These are phyloP conservation scores for Ondatra zibethicus DNA, from an alignment of 2,113 vertebrate species.

Conservation along the genomic window DNA sequence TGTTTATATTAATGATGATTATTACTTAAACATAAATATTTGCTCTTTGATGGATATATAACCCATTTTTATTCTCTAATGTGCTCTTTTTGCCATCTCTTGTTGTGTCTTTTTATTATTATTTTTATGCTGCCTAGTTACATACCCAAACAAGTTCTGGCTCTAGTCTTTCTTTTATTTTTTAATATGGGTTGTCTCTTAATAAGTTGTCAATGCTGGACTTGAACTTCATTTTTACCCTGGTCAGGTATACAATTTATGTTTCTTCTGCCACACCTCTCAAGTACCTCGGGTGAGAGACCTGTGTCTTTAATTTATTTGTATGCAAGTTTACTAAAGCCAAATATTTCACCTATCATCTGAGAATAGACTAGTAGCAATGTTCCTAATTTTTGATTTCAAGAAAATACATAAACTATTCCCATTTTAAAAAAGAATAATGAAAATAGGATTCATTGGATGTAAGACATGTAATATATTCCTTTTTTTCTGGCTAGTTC, in stretches of 20 bases:
- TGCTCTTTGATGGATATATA: not conserved
- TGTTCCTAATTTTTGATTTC: not conserved
- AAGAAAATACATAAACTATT: not conserved
- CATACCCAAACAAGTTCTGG: too few relatives aligned
- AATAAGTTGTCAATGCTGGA: not conserved
- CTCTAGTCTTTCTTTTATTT: not conserved
- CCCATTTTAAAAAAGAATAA: not conserved
- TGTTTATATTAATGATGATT: not conserved
- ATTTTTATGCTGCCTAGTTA: not conserved
- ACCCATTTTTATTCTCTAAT: not conserved
- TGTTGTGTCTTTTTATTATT: not conserved
- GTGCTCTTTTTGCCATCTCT: not conserved
- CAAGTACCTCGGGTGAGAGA: accelerated
- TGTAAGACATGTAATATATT: not conserved
- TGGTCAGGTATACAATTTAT: not conserved
- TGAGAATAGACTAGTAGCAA: not conserved
- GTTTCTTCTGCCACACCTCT: not conserved
- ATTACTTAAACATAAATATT: not conserved
- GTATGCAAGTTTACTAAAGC: not conserved
- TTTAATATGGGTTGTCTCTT: not conserved
- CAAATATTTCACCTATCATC: not conserved
- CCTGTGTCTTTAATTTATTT: not conserved
- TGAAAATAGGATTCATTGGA: not conserved
- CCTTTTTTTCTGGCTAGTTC: not conserved
- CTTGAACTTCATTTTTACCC: not conserved